Base-by-base conservation (phyloP, 2,888 invertebrate species). In the Heterodera filipjevi region DNA sequence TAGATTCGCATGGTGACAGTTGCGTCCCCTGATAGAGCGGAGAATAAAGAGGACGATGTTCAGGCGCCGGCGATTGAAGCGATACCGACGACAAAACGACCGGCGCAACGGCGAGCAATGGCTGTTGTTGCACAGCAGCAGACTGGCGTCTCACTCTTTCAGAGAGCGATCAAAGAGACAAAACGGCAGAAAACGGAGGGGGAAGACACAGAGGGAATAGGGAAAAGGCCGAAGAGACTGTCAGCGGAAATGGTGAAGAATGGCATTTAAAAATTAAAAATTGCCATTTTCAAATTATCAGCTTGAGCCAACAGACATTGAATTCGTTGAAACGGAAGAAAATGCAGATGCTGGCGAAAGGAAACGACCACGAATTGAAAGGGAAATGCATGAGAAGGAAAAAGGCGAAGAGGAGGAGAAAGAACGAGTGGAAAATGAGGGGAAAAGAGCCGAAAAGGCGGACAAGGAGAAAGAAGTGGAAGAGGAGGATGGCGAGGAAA, bases 341-440 rank as follows among this genome's bases (percentile, higher is more conserved):
- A 10, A 27, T 30, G 64, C 5, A 12, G 49, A 49, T n/a, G 35
- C 22, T 39, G 33, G 32, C 39, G 72, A 19, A 35, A 73, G 39
- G 33, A 73, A 73, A 73, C 59, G 73, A 6, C 33, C 39, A 27
- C 49, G 73, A 27, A 27, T 73, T 44, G 73, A 73, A 33, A 46
- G 27, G 49, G 73, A 73, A 12, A n/a, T 33, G 33, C 33, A 32
- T 8, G 27, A 33, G 5, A 35, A 19, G 33, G 33, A 66, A 66
- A 16, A 27, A 66, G 30, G 66, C n/a, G 32, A 27, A 2, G 66
- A 66, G 30, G 66, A 33, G 5, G 27, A 12, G n/a, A 8, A 59
- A 10, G 59, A 27, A 27, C 59, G 27, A 10, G 27, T 27, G n/a
- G 59, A n/a, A 27, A 59, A 30, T 59, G 59, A 39, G 39, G 39